These are phyloP conservation scores for Endomychus coccineus DNA, from an alignment of 2,888 invertebrate species.

Conservation along the genomic window DNA sequence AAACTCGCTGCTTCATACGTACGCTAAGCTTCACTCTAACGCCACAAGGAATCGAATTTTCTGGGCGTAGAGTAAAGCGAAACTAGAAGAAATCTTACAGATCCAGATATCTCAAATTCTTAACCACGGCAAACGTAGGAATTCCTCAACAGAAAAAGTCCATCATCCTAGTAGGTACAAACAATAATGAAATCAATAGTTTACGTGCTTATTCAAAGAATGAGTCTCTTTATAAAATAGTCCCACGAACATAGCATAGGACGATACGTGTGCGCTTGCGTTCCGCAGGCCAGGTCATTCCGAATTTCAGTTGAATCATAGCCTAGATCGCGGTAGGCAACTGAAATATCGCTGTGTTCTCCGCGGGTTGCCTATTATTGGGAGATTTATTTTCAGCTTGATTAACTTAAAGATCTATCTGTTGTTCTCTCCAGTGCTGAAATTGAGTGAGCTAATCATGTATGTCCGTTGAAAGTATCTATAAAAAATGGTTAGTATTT, in stretches of 20 bases:
- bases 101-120: too few species aligned
- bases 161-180: conserved; percentile 15
- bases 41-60: too few species aligned
- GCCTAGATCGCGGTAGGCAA: conserved; percentile 8
- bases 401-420: neutral
- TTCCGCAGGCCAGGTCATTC: conserved; percentile 20
- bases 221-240: conserved; percentile 22
- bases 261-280: conserved; percentile 18
- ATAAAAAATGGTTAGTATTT: too few species aligned
- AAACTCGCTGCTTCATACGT: too few species aligned
- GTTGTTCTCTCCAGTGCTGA: too few species aligned
- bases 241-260: conserved; percentile 18
- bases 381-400: neutral
- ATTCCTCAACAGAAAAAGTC: too few species aligned
- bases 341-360: conserved; percentile 4
- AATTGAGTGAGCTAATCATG: too few species aligned
- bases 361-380: conserved; percentile 10
- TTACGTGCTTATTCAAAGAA: conserved; percentile 26
- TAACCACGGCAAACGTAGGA: too few species aligned
- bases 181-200: conserved; percentile 33
- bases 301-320: conserved; percentile 12
- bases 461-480: too few species aligned
- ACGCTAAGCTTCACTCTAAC: too few species aligned
- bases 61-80: too few species aligned
- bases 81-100: too few species aligned